Base-by-base conservation (phyloP, 2,797 vertebrate genomes). In the Eurystomus glaucurus region DNA sequence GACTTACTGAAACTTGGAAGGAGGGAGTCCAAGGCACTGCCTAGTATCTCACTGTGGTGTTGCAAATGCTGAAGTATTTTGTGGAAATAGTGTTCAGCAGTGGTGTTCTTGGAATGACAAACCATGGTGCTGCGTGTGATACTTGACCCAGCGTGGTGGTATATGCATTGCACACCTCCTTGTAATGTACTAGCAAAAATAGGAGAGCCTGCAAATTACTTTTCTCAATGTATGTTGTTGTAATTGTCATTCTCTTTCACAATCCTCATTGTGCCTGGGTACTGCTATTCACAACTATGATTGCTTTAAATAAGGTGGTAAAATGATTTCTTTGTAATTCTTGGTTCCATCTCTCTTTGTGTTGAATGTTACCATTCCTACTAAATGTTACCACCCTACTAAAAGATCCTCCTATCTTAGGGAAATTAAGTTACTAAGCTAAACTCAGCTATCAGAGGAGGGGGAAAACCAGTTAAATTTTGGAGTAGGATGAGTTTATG, bases 221-320 rank as follows among this genome's bases (percentile, higher is more conserved):
- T 79, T 39, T 33, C 18, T 68, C 85, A 17, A 5, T 48, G 65
- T 45, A 57, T 85, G 65, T 41, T 71, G 33, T 52, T 90, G 28
- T 37, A 80, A 51, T 88, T 79, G 82, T 77, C 61, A 35, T 75
- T 82, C 75, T 58, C 43, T 79, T 62, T 80, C 60, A 37, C 6
- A 15, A n/a, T 71, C 11, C 51, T 50, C 4, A 0, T 41, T 46
- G 48, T 92, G 61, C 50, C 76, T 41, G 39, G 77, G 77, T 91
- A 90, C 52, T 83, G 79, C 79, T 94, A 35, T 89, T 96, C 77
- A 69, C 76, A 74, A 3, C 45, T 80, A 22, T 31, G 70, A 68
- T 78, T 80, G 80, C 86, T 95, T 85, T 95, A 82, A 93, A 79
- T 82, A 60, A 61, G 66, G 37, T 71, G 57, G 31, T 61, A 69